Base-by-base conservation (phyloP, 30 jellyfish, hydroid and myxozoan species). In the Aurelia sp. region DNA sequence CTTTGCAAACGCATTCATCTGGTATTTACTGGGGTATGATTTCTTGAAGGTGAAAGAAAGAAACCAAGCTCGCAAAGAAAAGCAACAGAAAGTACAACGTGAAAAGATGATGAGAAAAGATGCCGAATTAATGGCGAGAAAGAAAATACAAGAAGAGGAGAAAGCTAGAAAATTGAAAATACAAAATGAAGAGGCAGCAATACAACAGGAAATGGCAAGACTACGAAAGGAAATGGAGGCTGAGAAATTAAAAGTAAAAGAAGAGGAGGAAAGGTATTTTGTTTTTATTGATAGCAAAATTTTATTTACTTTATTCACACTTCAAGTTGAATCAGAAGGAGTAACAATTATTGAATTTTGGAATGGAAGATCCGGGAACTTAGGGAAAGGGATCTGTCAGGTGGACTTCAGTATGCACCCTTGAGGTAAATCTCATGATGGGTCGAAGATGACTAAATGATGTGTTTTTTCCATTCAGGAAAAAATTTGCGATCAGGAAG, bases 181-280 rank as follows among this genome's bases (percentile, higher is more conserved):
- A 62, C 87, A 83, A 35, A 73, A n/a, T 60, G 98, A 93, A 66
- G 98, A 93, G 21, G 94, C 86, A 4, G 90, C 82, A 13, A 87
- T 93, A 10, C 91, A 93, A 66, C 48, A 47, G 58, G 93, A 93
- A 78, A 93, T 93, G 98, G 74, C 91, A n/a, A 41, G 60, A 60
- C 88, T 93, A 10, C 81, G 97, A 64, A 88, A 93, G 63, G 98
- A 87, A 84, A 79, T 93, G 96, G 96, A 93, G 15, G 94, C 84
- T 35, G 96, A 88, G 68, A 93, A 66, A 48, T 33, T 40, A 20
- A 73, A 61, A 59, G 67, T 84, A 19, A 66, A 77, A 11, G 96
- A 87, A 11, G 96, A 93, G 52, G 61, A 65, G 27, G 75, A 70
- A 67, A 84, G 98, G 98, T 87, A 37, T 7, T 7, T 5, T 0